A percentile compares a stretch with the other conserved stretches of the same genome.
These are phyloP conservation scores for Azemiops feae DNA, from an alignment of 2,113 vertebrate genomes.

Conservation along the genomic window DNA sequence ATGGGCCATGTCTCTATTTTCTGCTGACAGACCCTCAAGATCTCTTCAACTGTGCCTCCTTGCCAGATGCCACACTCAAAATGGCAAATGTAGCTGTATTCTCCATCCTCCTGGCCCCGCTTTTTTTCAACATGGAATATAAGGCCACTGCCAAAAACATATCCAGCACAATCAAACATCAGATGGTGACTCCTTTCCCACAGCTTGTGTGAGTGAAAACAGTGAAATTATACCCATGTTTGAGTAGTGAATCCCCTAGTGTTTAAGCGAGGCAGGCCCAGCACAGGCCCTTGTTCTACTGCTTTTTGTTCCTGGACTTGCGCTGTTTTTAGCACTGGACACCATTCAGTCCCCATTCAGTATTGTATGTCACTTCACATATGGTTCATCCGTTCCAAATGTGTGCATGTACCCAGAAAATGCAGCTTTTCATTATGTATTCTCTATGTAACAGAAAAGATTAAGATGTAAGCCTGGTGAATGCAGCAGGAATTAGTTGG, in stretches of 20 bases:
- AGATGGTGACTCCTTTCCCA: slow-evolving; percentile 86
- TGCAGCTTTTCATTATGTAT: slow-evolving; percentile 91
- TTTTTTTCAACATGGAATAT: slow-evolving; percentile 66
- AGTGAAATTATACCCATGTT: slow-evolving; percentile 84
- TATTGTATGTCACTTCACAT: slow-evolving; percentile 90
- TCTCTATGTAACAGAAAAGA: slow-evolving; percentile 93
- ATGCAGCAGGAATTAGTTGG: slow-evolving; percentile 84
- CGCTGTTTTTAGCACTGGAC: slow-evolving; percentile 77
- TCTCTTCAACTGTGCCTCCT: slow-evolving; percentile 62
- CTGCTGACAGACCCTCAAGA: slow-evolving; percentile 61
- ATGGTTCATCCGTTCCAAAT: slow-evolving; percentile 96
- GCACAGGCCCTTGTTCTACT: slow-evolving; percentile 72
- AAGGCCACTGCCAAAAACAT: slow-evolving; percentile 80
- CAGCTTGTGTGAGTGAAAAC: slow-evolving; percentile 84
- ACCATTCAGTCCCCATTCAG: slow-evolving; percentile 84
- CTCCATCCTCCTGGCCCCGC: neutral
- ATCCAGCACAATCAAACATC: slow-evolving; percentile 82
- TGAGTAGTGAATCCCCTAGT: slow-evolving; percentile 73
- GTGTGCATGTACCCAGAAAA: slow-evolving; percentile 99
- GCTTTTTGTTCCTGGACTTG: slow-evolving; percentile 77
- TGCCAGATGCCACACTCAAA: slow-evolving; percentile 66
- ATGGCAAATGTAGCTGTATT: slow-evolving; percentile 66
- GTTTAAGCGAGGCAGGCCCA: slow-evolving; percentile 69
- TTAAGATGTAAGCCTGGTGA: slow-evolving; percentile 94
- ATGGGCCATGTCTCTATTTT: slow-evolving; percentile 29